Evolutionary conservation across 2,113 vertebrate species (phyloP).

Genomic region (Corythornis vintsioides): DNA sequence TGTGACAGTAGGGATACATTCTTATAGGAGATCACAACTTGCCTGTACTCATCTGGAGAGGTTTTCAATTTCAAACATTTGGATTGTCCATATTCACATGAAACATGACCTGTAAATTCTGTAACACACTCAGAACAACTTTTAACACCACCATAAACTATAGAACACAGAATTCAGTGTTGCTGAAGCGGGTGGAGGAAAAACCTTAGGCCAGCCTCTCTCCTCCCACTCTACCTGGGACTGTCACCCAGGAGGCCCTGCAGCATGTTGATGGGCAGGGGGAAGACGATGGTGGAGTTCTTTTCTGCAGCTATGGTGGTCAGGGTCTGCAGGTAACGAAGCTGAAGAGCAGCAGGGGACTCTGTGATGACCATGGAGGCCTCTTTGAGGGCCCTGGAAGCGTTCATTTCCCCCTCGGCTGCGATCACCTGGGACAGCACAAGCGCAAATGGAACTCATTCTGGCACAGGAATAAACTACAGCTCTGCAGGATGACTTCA

Average conservation of each 20-base stretch:
- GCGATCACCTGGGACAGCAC: conserved; percentile 83
- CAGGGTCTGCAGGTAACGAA: conserved; percentile 92
- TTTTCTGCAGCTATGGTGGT: conserved; percentile 91
- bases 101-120: background rate
- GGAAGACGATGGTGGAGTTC: conserved; percentile 94
- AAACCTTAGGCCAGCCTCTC: background rate
- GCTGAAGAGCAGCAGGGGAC: conserved; percentile 90
- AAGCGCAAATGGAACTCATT: background rate
- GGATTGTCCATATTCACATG: background rate
- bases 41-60: background rate
- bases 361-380: conserved; percentile 90
- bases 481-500: background rate
- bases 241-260: conserved; percentile 64
- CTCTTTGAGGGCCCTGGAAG: conserved; percentile 89
- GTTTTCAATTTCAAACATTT: background rate
- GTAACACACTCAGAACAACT: background rate
- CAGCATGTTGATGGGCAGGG: conserved; percentile 89
- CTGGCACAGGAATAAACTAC: background rate
- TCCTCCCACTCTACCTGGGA: background rate
- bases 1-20: background rate
- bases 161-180: background rate
- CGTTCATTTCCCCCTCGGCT: conserved; percentile 92
- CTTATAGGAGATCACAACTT: background rate
- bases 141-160: background rate
- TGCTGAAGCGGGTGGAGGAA: background rate